Conservation (phyloP, 2,797 vertebrate genomes). For the Sebastes alutus region DNA sequence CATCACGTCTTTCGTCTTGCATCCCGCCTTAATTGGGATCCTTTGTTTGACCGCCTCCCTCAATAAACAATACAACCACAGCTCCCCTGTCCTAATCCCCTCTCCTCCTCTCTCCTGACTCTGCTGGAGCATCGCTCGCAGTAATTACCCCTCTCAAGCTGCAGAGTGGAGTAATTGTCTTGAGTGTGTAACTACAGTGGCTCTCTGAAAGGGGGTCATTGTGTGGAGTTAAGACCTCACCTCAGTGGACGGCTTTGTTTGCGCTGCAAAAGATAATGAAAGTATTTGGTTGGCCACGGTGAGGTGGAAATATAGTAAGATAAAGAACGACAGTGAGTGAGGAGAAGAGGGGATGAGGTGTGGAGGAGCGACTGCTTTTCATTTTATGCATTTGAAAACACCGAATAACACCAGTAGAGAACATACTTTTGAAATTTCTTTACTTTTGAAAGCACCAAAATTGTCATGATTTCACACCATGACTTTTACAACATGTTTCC, state of each 20-base stretch:
- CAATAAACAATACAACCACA: conserved; percentile 80
- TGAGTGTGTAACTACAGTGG: conserved; percentile 82
- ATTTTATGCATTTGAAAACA: background rate
- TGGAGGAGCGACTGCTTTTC: background rate
- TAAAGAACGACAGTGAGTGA: conserved; percentile 36
- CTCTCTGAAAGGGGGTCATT: conserved; percentile 84
- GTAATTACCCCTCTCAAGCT: conserved; percentile 82
- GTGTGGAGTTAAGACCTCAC: conserved; percentile 77
- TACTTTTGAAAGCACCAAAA: conserved; percentile 76
- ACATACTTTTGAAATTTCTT: conserved; percentile 59
- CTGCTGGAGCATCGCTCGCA: conserved; percentile 73
- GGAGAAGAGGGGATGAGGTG: conserved; percentile 25
- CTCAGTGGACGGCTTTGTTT: conserved; percentile 83
- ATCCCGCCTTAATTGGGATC: conserved; percentile 69
- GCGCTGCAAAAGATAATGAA: conserved; percentile 82
- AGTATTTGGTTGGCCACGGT: conserved; percentile 75
- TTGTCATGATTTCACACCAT: conserved; percentile 54
- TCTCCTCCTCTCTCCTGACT: conserved; percentile 62
- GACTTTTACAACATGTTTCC: conserved; percentile 58
- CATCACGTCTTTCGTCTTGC: conserved; percentile 59
- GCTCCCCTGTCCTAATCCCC: conserved; percentile 63
- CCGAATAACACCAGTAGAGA: conserved; percentile 44
- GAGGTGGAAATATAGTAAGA: conserved; percentile 63
- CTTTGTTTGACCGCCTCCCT: conserved; percentile 79
- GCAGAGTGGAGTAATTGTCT: conserved; percentile 84